Percentiles rank a stretch among this genome's conserved stretches.
phyloP scores from a whole-genome alignment of 2,888 invertebrate genomes.

The Pseudolycoriella hygida region DNA sequence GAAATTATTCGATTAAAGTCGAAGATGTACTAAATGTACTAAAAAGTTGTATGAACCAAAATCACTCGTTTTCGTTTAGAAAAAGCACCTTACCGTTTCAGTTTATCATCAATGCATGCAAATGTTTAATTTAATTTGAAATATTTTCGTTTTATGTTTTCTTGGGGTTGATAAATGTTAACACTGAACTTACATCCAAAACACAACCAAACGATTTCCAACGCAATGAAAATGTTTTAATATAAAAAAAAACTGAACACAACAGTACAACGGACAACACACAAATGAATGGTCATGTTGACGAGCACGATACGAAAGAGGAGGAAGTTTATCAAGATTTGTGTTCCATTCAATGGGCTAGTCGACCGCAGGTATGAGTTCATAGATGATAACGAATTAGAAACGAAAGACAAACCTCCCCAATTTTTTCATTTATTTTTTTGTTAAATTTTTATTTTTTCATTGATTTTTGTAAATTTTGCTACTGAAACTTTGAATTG shows the following conservation, averaged over 20 bases:
- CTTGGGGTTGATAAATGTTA: not conserved
- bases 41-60: not conserved
- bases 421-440: slow-evolving; percentile 2
- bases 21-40: slow-evolving; percentile 2
- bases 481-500: not conserved
- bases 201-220: not conserved
- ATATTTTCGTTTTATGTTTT: not conserved
- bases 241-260: not conserved
- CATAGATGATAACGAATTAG: too few species aligned
- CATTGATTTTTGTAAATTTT: slow-evolving; percentile 4
- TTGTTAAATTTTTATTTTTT: slow-evolving; percentile 3
- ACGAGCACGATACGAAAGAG: slow-evolving; percentile 38
- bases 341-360: slow-evolving; percentile 50
- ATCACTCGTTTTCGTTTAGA: not conserved
- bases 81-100: not conserved
- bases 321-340: slow-evolving; percentile 93
- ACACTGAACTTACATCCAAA: not conserved
- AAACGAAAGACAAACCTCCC: too few species aligned
- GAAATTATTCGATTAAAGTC: too few species aligned
- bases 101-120: not conserved
- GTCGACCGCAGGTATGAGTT: slow-evolving; percentile 31
- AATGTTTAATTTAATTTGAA: not conserved
- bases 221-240: too few species aligned
- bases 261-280: slow-evolving; percentile 36
- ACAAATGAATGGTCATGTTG: slow-evolving; percentile 28